Evolutionary conservation across 1,140 invertebrate species (phyloP), one percentile per base, ranked within the genome.

Genomic region (Bombus confusus): DNA sequence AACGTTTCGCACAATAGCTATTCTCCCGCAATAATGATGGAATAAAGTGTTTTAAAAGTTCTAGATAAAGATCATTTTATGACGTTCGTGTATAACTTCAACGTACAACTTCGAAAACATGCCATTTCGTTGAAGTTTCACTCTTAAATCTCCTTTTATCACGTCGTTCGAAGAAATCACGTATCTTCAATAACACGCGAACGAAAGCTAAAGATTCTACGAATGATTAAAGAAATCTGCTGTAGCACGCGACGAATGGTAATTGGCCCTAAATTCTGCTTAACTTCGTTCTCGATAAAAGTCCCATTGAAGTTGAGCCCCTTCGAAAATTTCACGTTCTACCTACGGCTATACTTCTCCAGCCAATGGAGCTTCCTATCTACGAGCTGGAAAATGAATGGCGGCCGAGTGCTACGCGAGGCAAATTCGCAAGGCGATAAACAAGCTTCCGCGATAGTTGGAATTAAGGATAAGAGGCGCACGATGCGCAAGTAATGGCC

Each of bases 391-490:
- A 64, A 71, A 83, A 78, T 78, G 74, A 83, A 78, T 83, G 75
- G 47, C 82, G 57, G 75, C 68, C 64, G 75, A 34, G 37, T 52
- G 41, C 22, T 78, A 75, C 31, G 72, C 47, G 28, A 72, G 47
- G 77, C 31, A 80, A 72, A 80, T 78, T 80, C 39, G 76, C 52
- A 22, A 64, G 41, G 47, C 77, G 83, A 79, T 85, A 83, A 83
- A 83, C 74, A 83, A 83, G 82, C 82, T 83, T 59, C 74, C 74
- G 47, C n/a, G 41, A 77, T 83, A 78, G 82, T 69, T 64, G 69
- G 82, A 57, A 69, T 83, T 83, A 62, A 25, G 73, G 66, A 83
- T 59, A 69, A 57, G 66, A 39, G 59, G 74, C 73, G 79, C 74
- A 75, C 28, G 66, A 43, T 37, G 59, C 59, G 31, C 73, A 52